Conservation (phyloP, 2,888 invertebrate genomes). For the Hypsopygia costalis region DNA sequence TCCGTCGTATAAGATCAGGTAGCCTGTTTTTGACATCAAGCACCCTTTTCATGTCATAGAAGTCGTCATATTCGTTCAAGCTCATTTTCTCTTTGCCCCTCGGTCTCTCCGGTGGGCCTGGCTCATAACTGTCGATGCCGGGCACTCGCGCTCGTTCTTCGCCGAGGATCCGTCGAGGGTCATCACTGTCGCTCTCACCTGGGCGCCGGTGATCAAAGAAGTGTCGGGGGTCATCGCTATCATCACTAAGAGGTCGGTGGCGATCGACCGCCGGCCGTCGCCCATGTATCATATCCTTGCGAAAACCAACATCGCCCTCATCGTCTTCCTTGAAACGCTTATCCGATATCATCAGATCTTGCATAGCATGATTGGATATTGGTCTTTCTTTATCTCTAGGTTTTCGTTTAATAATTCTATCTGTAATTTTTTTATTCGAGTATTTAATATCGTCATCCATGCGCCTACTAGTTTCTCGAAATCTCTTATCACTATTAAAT, state of each 20-base stretch:
- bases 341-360: no score
- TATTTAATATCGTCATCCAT: constrained; percentile 27
- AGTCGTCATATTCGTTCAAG: constrained; percentile 38
- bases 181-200: background rate
- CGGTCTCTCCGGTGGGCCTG: background rate
- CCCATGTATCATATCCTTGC: background rate
- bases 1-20: constrained; percentile 37
- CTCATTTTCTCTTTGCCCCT: background rate
- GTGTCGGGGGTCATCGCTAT: background rate
- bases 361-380: constrained; percentile 18
- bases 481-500: constrained; percentile 26
- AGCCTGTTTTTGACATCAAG: constrained; percentile 47
- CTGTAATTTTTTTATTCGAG: constrained; percentile 26
- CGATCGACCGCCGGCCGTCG: background rate
- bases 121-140: background rate
- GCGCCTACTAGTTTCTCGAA: constrained; percentile 27
- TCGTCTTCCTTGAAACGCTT: constrained; percentile 1
- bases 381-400: constrained; percentile 36
- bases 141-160: background rate
- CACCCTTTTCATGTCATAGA: constrained; percentile 57
- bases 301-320: background rate
- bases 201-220: background rate
- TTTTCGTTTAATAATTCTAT: constrained; percentile 40
- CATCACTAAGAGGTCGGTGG: background rate
- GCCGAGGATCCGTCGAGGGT: background rate